Conservation (phyloP, 1,140 invertebrate genomes). For the Drosophila rufa region DNA sequence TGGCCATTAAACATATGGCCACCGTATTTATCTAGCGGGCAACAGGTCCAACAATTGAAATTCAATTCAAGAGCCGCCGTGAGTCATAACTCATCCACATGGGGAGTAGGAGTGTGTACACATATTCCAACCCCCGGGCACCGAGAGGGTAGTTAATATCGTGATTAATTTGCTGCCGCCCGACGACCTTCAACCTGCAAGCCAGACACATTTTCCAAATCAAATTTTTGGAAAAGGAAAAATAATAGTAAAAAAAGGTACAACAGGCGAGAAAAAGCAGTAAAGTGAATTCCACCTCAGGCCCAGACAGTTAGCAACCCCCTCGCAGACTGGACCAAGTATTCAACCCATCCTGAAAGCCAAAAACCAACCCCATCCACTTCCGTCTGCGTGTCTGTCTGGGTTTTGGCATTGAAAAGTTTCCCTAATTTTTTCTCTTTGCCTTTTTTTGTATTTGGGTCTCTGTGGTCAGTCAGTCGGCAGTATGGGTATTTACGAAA, state of each 20-base stretch:
- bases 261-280: conserved; percentile 31
- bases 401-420: conserved; percentile 52
- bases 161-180: conserved; percentile 71
- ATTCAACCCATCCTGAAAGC: conserved; percentile 45
- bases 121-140: conserved; percentile 21
- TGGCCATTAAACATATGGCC: conserved; percentile 51
- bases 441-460: conserved; percentile 10
- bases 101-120: not conserved
- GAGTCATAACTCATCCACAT: conserved; percentile 65
- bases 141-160: conserved; percentile 73
- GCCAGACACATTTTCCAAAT: conserved; percentile 76
- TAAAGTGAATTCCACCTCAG: conserved; percentile 45
- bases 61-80: conserved; percentile 71
- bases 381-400: conserved; percentile 41
- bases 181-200: conserved; percentile 49
- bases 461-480: conserved; percentile 22
- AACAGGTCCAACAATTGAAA: conserved; percentile 67
- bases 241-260: conserved; percentile 18
- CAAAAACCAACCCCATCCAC: conserved; percentile 30
- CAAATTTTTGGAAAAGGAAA: conserved; percentile 70
- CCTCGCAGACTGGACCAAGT: conserved; percentile 49
- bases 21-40: conserved; percentile 30
- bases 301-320: conserved; percentile 43
- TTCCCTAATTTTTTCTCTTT: conserved; percentile 18
- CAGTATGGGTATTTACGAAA: conserved; percentile 30